Evolutionary conservation across 2,888 invertebrate species (phyloP).

Genomic region (Arctia plantaginis): DNA sequence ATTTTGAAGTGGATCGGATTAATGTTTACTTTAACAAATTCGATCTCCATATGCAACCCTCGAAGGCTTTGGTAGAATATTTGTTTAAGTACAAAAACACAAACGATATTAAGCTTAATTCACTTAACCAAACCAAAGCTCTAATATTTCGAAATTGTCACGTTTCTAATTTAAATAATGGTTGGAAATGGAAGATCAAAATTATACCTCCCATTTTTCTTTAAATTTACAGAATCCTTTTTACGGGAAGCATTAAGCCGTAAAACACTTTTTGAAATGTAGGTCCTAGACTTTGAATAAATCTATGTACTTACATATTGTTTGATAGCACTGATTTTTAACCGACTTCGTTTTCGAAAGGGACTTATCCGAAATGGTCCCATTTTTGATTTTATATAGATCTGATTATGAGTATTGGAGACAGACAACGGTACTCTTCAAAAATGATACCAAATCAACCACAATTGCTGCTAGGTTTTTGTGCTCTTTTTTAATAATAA

Average conservation of each 20-base stretch:
- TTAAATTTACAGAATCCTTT: not conserved
- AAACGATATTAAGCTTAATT: not conserved
- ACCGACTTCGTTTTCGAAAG: too few species aligned
- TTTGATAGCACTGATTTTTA: not conserved
- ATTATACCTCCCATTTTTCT: not conserved
- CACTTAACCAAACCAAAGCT: slow-evolving; percentile 2
- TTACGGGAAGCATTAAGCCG: not conserved
- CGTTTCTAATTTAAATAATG: slow-evolving; percentile 7
- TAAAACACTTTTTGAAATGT: not conserved
- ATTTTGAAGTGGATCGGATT: not conserved
- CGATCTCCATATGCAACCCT: not conserved
- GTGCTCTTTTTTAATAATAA: too few species aligned
- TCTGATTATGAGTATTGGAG: too few species aligned
- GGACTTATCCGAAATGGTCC: too few species aligned
- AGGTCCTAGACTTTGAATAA: too few species aligned
- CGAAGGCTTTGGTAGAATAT: not conserved
- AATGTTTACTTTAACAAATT: not conserved
- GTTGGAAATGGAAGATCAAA: not conserved
- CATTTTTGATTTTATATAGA: too few species aligned
- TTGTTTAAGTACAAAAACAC: slow-evolving; percentile 5
- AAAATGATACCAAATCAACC: too few species aligned
- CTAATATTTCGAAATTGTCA: not conserved
- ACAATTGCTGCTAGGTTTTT: too few species aligned
- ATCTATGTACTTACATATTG: not conserved
- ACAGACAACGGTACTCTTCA: too few species aligned